Conservation (phyloP, 2,888 invertebrate species). For the Deilephila elpenor region DNA sequence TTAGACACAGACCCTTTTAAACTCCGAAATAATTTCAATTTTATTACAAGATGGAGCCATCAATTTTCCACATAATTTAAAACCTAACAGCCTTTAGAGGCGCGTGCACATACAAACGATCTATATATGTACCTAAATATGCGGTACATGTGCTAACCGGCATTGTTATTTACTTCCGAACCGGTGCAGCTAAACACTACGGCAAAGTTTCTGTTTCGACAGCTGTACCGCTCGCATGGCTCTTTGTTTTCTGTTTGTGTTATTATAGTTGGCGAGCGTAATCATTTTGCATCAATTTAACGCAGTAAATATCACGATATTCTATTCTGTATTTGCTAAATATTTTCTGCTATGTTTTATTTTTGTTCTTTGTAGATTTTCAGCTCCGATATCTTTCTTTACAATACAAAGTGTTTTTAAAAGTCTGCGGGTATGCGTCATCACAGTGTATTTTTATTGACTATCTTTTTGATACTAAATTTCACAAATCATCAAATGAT, state of each 20-base stretch:
- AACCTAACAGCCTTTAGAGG: neutral
- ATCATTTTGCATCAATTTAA: slow-evolving; percentile 5
- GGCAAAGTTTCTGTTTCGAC: slow-evolving; percentile 32
- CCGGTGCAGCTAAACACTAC: slow-evolving; percentile 30
- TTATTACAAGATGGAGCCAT: too few species aligned
- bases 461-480: neutral
- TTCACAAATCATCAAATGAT: neutral
- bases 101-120: neutral
- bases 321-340: too few species aligned
- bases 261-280: neutral
- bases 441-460: too few species aligned
- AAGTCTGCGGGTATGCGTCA: too few species aligned
- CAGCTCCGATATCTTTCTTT: too few species aligned
- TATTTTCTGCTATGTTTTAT: too few species aligned
- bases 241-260: slow-evolving; percentile 12
- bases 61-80: neutral
- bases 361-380: too few species aligned
- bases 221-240: slow-evolving; percentile 26
- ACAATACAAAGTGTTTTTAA: too few species aligned
- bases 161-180: slow-evolving; percentile 37
- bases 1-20: too few species aligned
- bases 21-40: too few species aligned
- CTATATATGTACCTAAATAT: slow-evolving; percentile 1
- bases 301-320: neutral
- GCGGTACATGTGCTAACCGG: slow-evolving; percentile 36